These are phyloP conservation scores for Hypotaenidia philippensis DNA, from an alignment of 2,797 vertebrate genomes.

Conservation along the genomic window DNA sequence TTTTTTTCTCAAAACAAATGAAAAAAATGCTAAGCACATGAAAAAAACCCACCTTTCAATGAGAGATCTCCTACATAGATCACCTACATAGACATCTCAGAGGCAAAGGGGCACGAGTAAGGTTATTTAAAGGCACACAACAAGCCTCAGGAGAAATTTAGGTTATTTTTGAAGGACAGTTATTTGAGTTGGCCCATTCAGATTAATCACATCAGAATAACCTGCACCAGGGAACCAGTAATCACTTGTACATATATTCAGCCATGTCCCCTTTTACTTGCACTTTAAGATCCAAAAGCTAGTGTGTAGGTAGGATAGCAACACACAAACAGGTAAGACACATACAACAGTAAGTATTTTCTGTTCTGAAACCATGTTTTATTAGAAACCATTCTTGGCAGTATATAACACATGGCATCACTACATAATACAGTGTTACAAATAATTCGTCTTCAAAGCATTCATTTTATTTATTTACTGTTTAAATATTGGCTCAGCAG, in stretches of 20 bases:
- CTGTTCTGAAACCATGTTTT: background rate
- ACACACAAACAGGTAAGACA: background rate
- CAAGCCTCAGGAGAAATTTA: background rate
- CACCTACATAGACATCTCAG: background rate
- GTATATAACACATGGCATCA: background rate
- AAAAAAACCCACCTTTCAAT: too few relatives aligned
- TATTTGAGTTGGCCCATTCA: background rate
- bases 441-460: background rate
- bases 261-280: background rate
- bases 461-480: background rate
- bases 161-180: background rate
- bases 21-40: too few relatives aligned
- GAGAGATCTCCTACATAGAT: too few relatives aligned
- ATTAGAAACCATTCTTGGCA: background rate
- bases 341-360: background rate
- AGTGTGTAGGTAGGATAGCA: background rate
- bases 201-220: background rate
- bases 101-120: background rate
- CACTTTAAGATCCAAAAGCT: background rate
- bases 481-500: background rate
- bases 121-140: background rate
- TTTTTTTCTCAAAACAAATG: too few relatives aligned
- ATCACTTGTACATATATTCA: background rate
- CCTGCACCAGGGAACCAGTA: background rate
- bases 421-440: background rate